Conservation (phyloP, 2,113 vertebrate genomes). For the Macaca fascicularis region T2T-MFA8v1.1 NC_088390.1:2936501-2937000, state of each 20-base stretch:
- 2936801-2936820: neutral
- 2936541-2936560: neutral
- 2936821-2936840: neutral
- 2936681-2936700: neutral
- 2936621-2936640: neutral
- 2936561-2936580: neutral
- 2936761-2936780: neutral
- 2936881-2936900: neutral
- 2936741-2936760: no score
- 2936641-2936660: neutral
- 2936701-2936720: neutral
- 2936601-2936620: neutral
- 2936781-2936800: neutral
- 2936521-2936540: neutral
- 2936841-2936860: neutral
- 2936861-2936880: neutral
- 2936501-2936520: constrained; percentile 18
- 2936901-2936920: neutral
- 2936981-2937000: neutral
- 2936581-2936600: neutral
- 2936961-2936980: neutral
- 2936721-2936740: neutral
- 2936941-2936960: neutral
- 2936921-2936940: neutral
- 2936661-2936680: neutral